These are phyloP conservation scores for Melieria picta DNA, from an alignment of 2,888 invertebrate genomes.

Conservation along the genomic window DNA sequence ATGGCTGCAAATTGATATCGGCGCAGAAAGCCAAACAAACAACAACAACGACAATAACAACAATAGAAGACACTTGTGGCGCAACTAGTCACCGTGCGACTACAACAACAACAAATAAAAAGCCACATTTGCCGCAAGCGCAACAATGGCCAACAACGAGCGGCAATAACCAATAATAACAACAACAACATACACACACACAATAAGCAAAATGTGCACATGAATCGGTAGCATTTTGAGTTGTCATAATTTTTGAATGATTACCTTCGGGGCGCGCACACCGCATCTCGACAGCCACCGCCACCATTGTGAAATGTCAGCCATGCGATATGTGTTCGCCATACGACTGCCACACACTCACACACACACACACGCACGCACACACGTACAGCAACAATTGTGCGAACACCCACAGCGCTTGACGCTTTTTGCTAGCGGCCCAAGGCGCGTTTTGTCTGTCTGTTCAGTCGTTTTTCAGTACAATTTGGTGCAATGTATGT, in stretches of 20 bases:
- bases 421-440: constrained; percentile 14
- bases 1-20: no score
- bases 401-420: neutral
- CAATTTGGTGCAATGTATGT: no score
- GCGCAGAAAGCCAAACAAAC: no score
- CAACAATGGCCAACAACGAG: no score
- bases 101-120: no score
- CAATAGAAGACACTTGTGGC: no score
- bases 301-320: neutral
- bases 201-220: neutral
- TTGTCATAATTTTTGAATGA: constrained; percentile 44
- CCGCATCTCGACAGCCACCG: constrained; percentile 4
- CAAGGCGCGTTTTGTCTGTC: constrained; percentile 24
- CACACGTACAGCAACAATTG: neutral
- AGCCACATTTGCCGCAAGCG: no score
- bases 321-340: no score
- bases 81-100: no score
- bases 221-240: constrained; percentile 15
- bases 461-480: neutral
- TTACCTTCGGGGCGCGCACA: constrained; percentile 17
- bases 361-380: no score
- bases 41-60: no score
- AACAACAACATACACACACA: neutral
- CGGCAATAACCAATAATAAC: neutral
- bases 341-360: no score